Percentiles rank a stretch among this genome's conserved stretches.
phyloP scores from a whole-genome alignment of 1,140 invertebrate genomes.

The Drosophila jambulina region DNA sequence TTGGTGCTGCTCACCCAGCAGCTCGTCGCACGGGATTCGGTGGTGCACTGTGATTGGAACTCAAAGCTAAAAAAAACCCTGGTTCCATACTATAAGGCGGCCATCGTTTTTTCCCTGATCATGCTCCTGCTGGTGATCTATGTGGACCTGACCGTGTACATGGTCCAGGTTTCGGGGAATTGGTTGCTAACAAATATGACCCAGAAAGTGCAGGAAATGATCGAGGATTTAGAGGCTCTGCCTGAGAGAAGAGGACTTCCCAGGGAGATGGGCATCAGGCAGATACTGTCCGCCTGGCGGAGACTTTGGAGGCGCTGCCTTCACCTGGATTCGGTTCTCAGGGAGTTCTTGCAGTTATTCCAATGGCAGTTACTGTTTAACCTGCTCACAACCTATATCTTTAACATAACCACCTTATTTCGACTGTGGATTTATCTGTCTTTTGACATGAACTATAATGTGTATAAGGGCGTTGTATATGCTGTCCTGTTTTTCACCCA shows the following conservation, averaged over 20 bases:
- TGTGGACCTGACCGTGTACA: slow-evolving; percentile 40
- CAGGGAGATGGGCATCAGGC: slow-evolving; percentile 34
- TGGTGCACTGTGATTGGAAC: slow-evolving; percentile 21
- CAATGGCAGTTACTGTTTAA: slow-evolving; percentile 55
- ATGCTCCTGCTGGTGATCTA: slow-evolving; percentile 43
- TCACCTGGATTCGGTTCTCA: slow-evolving; percentile 30
- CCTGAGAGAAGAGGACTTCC: slow-evolving; percentile 14
- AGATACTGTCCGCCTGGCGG: slow-evolving; percentile 49
- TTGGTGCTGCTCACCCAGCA: slow-evolving; percentile 31
- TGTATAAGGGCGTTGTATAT: slow-evolving; percentile 3
- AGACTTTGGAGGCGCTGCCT: slow-evolving; percentile 38
- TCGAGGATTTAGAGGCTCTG: slow-evolving; percentile 28
- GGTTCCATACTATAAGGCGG: slow-evolving; percentile 5
- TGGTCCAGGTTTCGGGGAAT: slow-evolving; percentile 36
- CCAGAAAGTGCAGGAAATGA: slow-evolving; percentile 22
- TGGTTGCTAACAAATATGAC: slow-evolving; percentile 45
- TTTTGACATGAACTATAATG: background rate
- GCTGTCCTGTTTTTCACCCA: slow-evolving; percentile 12
- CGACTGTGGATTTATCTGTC: slow-evolving; percentile 42
- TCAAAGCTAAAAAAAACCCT: background rate
- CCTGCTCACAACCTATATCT: slow-evolving; percentile 51
- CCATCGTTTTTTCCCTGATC: slow-evolving; percentile 10
- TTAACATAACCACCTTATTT: slow-evolving; percentile 45
- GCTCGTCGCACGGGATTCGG: slow-evolving; percentile 21
- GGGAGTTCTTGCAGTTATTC: slow-evolving; percentile 32